These are phyloP conservation scores for Pithys albifrons DNA, from an alignment of 2,113 vertebrate genomes.

Conservation along the genomic window DNA sequence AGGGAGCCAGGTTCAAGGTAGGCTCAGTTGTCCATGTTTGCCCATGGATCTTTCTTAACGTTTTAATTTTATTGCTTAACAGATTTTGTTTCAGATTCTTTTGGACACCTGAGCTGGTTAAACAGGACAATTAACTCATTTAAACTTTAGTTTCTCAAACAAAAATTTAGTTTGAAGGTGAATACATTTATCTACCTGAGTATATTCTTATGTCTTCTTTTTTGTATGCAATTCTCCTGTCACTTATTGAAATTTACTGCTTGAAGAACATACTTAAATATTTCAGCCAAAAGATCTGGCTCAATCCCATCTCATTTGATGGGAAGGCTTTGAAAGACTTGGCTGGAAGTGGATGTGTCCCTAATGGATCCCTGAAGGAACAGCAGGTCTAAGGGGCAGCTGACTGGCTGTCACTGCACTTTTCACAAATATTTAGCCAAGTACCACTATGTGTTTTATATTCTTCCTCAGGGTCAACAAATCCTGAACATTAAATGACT, in stretches of 20 bases:
- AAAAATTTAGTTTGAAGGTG: background rate
- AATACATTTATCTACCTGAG: background rate
- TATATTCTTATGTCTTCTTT: background rate
- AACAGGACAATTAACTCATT: background rate
- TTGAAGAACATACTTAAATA: background rate
- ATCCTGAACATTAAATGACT: background rate
- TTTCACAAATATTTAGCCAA: background rate
- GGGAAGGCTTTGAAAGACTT: background rate
- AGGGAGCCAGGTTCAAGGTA: background rate
- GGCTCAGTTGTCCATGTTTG: background rate
- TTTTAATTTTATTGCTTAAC: background rate
- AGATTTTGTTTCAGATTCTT: background rate
- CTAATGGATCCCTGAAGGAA: background rate
- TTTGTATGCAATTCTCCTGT: background rate
- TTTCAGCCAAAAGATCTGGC: background rate
- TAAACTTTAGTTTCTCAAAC: background rate
- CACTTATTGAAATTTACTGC: background rate
- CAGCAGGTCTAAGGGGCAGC: background rate
- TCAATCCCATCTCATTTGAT: background rate
- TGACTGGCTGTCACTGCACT: background rate
- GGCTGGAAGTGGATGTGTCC: background rate
- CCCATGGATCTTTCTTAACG: background rate
- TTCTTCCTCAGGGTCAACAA: background rate
- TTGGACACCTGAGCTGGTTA: background rate
- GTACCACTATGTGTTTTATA: background rate